A percentile compares a stretch with the other conserved stretches of the same genome.
Conservation (phyloP, 2,888 invertebrate species). For the Diadegma fenestrale region DNA sequence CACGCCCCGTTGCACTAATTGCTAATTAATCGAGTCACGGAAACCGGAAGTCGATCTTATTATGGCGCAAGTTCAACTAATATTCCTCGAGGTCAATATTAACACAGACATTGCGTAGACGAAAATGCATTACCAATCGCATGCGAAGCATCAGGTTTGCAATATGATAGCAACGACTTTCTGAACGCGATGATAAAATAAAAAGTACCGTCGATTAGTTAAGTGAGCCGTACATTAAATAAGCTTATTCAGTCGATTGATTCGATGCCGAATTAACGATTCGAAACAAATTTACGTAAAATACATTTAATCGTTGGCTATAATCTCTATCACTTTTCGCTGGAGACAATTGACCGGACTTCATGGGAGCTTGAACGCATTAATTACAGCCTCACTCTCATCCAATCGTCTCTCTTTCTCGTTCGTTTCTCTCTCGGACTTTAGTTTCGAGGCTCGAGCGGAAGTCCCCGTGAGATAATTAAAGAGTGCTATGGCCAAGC, state of each 20-base stretch:
- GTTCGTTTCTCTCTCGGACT: conserved; percentile 19
- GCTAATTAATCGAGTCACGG: conserved; percentile 56
- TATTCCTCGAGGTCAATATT: conserved; percentile 11
- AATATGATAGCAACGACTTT: conserved; percentile 2
- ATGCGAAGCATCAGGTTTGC: not conserved
- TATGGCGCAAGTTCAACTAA: conserved; percentile 35
- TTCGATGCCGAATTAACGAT: conserved; percentile 61
- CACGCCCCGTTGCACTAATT: conserved; percentile 48
- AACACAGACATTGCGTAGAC: not conserved
- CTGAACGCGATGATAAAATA: not conserved
- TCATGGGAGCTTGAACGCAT: conserved; percentile 62
- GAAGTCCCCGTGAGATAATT: conserved; percentile 54
- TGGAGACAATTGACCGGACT: conserved; percentile 37
- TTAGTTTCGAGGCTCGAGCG: conserved; percentile 39
- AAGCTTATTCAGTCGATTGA: conserved; percentile 38
- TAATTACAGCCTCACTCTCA: conserved; percentile 51
- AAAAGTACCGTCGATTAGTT: conserved; percentile 44
- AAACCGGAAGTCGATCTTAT: conserved; percentile 52
- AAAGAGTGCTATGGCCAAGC: conserved; percentile 18
- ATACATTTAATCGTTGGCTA: not conserved
- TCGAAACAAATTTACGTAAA: conserved; percentile 53
- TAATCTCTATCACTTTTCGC: not conserved
- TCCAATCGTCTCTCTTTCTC: not conserved
- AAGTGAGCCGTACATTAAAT: conserved; percentile 46
- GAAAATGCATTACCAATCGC: not conserved